Conservation (phyloP, 2,113 vertebrate genomes). For the Scomber scombrus region DNA sequence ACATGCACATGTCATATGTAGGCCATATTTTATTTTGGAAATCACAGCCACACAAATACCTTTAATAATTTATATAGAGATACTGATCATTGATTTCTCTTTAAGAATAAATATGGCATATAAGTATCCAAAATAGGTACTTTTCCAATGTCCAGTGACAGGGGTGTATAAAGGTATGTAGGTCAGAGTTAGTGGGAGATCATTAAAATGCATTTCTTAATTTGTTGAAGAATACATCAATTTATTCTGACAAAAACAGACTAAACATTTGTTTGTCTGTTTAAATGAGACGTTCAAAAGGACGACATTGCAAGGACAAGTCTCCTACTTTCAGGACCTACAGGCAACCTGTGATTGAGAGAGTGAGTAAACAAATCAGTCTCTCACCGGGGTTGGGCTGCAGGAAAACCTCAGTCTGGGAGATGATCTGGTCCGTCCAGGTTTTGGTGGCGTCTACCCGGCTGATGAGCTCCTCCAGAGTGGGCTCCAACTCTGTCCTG, state of each 20-base stretch:
- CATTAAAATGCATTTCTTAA: neutral
- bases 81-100: neutral
- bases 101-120: neutral
- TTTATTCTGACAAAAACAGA: neutral
- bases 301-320: neutral
- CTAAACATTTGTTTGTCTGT: neutral
- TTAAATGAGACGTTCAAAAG: neutral
- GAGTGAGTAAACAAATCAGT: neutral
- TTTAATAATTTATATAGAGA: neutral
- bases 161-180: too few relatives aligned
- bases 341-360: neutral
- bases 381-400: constrained; percentile 95
- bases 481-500: constrained; percentile 93
- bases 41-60: neutral
- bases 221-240: neutral
- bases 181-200: too few relatives aligned
- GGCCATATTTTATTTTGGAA: neutral
- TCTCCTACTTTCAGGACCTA: neutral
- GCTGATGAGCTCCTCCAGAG: constrained; percentile 92
- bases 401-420: constrained; percentile 94
- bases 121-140: too few relatives aligned
- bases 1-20: too few relatives aligned
- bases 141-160: too few relatives aligned
- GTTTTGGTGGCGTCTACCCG: constrained; percentile 94
- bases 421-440: constrained; percentile 96